Conservation (phyloP, 2,797 vertebrate genomes). For the Pteronotus mesoamericanus region DNA sequence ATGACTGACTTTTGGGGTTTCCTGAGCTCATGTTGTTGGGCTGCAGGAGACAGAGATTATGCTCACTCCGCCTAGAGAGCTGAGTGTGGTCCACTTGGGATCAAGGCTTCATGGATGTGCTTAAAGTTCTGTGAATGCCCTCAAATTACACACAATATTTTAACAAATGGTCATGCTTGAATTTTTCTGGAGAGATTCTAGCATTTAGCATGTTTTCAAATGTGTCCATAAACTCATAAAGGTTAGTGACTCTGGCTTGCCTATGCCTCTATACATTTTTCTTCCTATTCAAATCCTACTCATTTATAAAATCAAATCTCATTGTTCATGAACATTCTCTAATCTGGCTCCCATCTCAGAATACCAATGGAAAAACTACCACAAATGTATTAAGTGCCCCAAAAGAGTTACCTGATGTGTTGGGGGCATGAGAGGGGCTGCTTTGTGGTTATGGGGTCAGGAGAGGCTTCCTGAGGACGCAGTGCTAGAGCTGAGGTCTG, state of each 20-base stretch:
- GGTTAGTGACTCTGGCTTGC: neutral
- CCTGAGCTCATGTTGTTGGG: neutral
- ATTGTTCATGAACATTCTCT: neutral
- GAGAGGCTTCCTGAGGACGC: neutral
- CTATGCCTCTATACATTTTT: neutral
- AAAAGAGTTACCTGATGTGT: neutral
- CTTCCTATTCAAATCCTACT: neutral
- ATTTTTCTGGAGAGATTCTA: neutral
- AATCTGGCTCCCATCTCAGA: neutral
- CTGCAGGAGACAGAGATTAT: neutral
- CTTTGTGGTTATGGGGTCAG: neutral
- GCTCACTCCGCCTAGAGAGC: neutral
- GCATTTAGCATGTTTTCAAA: neutral
- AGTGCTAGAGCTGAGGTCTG: neutral
- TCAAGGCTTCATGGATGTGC: neutral
- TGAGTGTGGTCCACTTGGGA: neutral
- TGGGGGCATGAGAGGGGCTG: neutral
- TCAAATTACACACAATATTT: neutral
- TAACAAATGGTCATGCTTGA: neutral
- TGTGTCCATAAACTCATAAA: neutral
- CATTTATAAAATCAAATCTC: neutral
- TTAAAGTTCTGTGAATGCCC: neutral
- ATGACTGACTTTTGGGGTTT: neutral
- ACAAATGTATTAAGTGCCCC: neutral
- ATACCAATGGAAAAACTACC: neutral